Evolutionary conservation across 2,113 vertebrate species (phyloP), one percentile per base, ranked within the genome.

Genomic region (Antigone vipio): DNA sequence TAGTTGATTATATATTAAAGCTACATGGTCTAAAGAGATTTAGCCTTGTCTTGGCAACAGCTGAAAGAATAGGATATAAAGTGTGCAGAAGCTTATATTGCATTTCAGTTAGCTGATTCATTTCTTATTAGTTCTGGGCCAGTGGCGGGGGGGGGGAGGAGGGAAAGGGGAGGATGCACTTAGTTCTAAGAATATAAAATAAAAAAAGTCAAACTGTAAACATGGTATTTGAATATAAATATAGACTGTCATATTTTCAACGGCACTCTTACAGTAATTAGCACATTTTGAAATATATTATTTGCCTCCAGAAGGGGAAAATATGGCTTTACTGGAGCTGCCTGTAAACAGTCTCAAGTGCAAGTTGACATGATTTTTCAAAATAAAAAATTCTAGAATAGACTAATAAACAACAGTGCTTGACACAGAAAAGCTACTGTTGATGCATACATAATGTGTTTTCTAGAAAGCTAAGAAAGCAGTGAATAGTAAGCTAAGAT

Each of bases 141-240:
- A 92, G 19, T 60, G 14, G 15, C 15, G 15, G 27, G 26, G 50
- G 52, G 52, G 8, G 45, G 47, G 76, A 91, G 89, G 88, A 90
- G 58, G 32, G n/a, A 93, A 92, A 93, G 87, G 50, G 58, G 77
- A 96, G 78, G 64, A 84, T 83, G 68, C 42, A 60, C 60, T 88
- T 91, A 92, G 88, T 88, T 93, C 95, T 93, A 96, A 92, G 60
- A 97, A 96, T 97, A 95, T 88, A 93, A 89, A 88, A 89, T 94
- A 5, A 1, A 89, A 93, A 92, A 92, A 91, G 23, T 92, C 64
- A 68, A 95, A 80, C 59, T 89, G 72, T 89, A 96, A 95, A 94
- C 86, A 89, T 87, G 83, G 30, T 52, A 81, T 97, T 94, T 92
- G 56, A 66, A 29, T 78, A 67, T 92, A 97, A 95, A 96, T 96